A percentile compares a stretch with the other conserved stretches of the same genome.
Evolutionary conservation across 2,888 invertebrate species (phyloP).

Genomic region (Ophioninae sp.): DNA sequence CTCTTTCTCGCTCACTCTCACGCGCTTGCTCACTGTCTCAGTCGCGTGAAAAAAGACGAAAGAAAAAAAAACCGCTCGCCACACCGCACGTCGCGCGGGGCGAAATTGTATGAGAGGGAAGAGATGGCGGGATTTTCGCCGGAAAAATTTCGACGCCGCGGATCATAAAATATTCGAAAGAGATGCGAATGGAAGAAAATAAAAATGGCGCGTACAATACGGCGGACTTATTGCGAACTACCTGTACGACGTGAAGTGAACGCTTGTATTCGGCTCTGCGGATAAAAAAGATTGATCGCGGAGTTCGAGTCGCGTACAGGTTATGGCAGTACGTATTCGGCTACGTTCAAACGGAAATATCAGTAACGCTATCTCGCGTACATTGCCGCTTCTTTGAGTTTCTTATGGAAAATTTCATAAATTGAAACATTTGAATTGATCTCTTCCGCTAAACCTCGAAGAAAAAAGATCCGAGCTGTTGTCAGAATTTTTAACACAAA

Average conservation of each 20-base stretch:
- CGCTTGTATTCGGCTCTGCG: neutral
- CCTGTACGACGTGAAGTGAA: neutral
- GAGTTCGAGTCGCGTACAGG: neutral
- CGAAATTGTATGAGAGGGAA: constrained; percentile 46
- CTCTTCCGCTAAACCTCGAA: neutral
- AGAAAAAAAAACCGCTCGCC: constrained; percentile 31
- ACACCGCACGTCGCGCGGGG: constrained; percentile 29
- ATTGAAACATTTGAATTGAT: too few relatives aligned
- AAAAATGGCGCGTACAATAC: neutral
- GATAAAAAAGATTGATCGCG: neutral
- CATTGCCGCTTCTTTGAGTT: too few relatives aligned
- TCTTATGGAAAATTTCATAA: too few relatives aligned
- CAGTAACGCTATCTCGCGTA: too few relatives aligned
- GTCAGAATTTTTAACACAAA: neutral
- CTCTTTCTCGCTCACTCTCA: constrained; percentile 1
- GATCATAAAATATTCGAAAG: neutral
- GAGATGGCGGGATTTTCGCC: constrained; percentile 60
- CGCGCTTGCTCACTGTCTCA: neutral
- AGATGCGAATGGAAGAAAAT: neutral
- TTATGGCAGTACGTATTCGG: too few relatives aligned
- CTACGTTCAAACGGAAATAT: too few relatives aligned
- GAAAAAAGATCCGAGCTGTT: neutral
- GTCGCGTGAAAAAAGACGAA: constrained; percentile 13
- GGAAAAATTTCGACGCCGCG: neutral
- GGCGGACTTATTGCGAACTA: neutral